Percentiles rank a stretch among this genome's conserved stretches.
Evolutionary conservation across 1,140 invertebrate genomes (phyloP).

Genomic region (Anadara kagoshimensis): DNA sequence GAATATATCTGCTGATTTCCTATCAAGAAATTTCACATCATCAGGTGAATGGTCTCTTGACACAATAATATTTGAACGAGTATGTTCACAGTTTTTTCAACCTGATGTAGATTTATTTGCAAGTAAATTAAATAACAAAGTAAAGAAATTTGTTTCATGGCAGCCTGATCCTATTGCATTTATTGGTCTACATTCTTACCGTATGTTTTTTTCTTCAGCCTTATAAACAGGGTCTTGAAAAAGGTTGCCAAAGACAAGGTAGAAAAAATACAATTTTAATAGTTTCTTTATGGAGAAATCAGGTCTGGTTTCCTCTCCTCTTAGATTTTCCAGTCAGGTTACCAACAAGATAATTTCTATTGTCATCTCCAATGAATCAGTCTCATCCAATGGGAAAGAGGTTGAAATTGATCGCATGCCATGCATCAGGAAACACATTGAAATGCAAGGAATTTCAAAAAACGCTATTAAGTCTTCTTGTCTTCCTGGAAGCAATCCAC

Average conservation of each 20-base stretch:
- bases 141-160: conserved; percentile 16
- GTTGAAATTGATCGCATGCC: no score
- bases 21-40: conserved; percentile 30
- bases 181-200: conserved; percentile 14
- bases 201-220: conserved; percentile 14
- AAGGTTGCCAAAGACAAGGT: neutral
- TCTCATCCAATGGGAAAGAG: no score
- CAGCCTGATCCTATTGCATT: conserved; percentile 26
- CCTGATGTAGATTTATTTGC: conserved; percentile 42
- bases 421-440: no score
- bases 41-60: conserved; percentile 29
- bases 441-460: no score
- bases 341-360: no score
- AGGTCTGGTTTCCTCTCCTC: no score
- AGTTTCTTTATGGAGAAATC: no score
- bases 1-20: conserved; percentile 38
- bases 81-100: conserved; percentile 14
- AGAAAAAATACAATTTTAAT: conserved; percentile 3
- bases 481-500: no score
- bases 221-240: neutral
- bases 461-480: no score
- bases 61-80: conserved; percentile 21
- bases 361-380: no score
- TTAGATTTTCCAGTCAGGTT: no score
- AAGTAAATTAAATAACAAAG: conserved; percentile 28